Evolutionary conservation across 2,888 invertebrate species (phyloP).

Genomic region (Acleris holmiana): DNA sequence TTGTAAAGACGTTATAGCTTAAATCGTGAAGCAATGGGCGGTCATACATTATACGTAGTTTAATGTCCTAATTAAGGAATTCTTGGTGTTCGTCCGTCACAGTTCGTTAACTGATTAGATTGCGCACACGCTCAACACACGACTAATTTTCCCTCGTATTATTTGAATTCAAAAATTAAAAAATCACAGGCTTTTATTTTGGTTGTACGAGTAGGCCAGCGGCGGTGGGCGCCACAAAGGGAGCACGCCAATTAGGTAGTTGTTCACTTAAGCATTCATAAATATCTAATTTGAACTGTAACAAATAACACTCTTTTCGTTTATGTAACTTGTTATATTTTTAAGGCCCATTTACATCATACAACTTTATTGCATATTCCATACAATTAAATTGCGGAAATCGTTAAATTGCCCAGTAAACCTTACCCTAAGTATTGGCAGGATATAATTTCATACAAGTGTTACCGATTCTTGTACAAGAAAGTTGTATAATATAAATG

Average conservation of each 20-base stretch:
- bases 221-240: conserved; percentile 19
- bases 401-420: no score
- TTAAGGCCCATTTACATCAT: no score
- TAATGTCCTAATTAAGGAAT: conserved; percentile 61
- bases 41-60: conserved; percentile 36
- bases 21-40: conserved; percentile 24
- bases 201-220: conserved; percentile 2
- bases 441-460: no score
- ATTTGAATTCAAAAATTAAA: conserved; percentile 19
- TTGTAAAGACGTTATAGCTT: conserved; percentile 18
- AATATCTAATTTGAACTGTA: background rate
- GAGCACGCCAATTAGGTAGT: conserved; percentile 17
- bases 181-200: conserved; percentile 15
- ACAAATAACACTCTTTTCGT: no score
- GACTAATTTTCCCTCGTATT: conserved; percentile 32
- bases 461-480: no score
- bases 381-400: no score
- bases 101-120: conserved; percentile 57
- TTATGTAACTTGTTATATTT: no score
- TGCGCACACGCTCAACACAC: conserved; percentile 43
- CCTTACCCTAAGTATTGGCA: no score
- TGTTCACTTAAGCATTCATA: conserved; percentile 6
- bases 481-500: no score
- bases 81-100: conserved; percentile 54
- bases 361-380: no score